Evolutionary conservation across 2,888 invertebrate genomes (phyloP).

Genomic region (Cryptosula pallasiana): DNA sequence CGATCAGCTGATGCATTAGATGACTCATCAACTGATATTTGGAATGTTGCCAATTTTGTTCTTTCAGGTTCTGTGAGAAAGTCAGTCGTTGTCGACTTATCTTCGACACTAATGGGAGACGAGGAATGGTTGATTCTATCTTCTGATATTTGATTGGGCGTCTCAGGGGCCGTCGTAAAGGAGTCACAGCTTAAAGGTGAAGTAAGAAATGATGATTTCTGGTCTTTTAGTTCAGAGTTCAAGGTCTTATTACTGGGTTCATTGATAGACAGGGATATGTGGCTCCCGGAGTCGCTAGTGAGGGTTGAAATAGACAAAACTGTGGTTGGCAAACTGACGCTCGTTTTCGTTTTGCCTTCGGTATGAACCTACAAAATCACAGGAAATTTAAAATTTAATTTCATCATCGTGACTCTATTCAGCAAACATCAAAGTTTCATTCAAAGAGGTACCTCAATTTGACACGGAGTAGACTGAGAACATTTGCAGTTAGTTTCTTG

Average conservation of each 20-base stretch:
- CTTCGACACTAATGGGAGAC: too few relatives aligned
- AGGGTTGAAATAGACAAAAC: neutral
- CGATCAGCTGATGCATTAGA: too few relatives aligned
- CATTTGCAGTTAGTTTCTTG: neutral
- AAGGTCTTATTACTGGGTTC: neutral
- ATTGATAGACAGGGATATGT: neutral
- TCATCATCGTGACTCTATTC: too few relatives aligned
- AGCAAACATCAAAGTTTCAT: too few relatives aligned
- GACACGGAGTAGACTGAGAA: neutral
- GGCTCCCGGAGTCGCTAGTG: neutral
- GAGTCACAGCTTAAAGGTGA: neutral
- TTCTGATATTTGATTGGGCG: neutral
- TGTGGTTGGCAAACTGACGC: neutral
- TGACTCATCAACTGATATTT: too few relatives aligned
- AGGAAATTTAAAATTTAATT: too few relatives aligned
- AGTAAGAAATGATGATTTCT: neutral
- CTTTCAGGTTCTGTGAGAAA: too few relatives aligned
- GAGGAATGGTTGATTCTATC: neutral
- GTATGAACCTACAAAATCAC: neutral
- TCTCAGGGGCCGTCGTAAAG: neutral
- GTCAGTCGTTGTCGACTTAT: too few relatives aligned
- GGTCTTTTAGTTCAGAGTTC: neutral
- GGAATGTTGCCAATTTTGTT: too few relatives aligned
- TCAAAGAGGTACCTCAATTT: slow-evolving; percentile 10
- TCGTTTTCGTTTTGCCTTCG: neutral